phyloP scores from a whole-genome alignment of 2,113 vertebrate species.

The Gymnobelideus leadbeateri region DNA sequence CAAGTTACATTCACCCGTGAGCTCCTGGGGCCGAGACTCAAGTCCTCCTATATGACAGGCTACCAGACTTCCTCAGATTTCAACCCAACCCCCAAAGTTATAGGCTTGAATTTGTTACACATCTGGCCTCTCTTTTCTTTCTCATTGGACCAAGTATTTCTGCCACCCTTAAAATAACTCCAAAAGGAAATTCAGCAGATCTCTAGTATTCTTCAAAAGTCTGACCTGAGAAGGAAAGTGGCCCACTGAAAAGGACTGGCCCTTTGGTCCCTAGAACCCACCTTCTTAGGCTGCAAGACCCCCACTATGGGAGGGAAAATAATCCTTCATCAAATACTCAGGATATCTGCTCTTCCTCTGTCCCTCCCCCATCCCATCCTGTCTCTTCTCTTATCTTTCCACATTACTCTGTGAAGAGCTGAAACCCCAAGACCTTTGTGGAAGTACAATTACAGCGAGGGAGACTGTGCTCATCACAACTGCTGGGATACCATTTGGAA shows the following conservation, averaged over 20 bases:
- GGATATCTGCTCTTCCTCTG: neutral
- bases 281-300: neutral
- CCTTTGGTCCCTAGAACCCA: neutral
- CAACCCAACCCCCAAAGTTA: neutral
- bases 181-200: neutral
- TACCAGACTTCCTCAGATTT: neutral
- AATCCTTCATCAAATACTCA: neutral
- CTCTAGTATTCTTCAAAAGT: neutral
- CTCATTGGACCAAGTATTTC: fast-evolving
- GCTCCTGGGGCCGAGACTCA: fast-evolving
- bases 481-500: neutral
- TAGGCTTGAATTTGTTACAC: neutral
- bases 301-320: neutral
- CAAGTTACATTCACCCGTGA: neutral
- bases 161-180: neutral
- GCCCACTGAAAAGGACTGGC: neutral
- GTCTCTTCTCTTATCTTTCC: neutral
- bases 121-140: neutral
- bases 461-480: neutral
- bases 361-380: neutral
- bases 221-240: neutral
- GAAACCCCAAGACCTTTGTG: neutral
- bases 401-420: neutral
- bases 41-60: fast-evolving
- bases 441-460: neutral